A percentile compares a stretch with the other conserved stretches of the same genome.
phyloP scores from a whole-genome alignment of 2,888 invertebrate species.

The Stenolophus ochropezus region DNA sequence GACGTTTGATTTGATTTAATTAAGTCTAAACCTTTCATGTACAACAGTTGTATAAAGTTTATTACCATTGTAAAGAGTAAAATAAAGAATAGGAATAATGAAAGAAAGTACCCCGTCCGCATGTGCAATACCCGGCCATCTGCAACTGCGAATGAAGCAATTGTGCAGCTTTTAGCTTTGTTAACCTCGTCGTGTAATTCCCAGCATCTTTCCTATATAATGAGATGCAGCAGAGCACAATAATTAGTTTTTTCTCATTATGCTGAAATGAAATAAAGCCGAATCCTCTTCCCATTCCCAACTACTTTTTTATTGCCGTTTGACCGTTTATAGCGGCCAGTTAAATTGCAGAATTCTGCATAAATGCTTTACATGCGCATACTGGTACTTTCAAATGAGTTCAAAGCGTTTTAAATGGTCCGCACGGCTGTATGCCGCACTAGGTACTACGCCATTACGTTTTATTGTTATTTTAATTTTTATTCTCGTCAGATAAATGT shows the following conservation, averaged over 20 bases:
- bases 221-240: slow-evolving; percentile 32
- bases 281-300: neutral
- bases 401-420: neutral
- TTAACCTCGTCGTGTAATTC: neutral
- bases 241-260: slow-evolving; percentile 37
- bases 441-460: neutral
- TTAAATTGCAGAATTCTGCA: slow-evolving; percentile 17
- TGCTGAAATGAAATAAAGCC: slow-evolving; percentile 21
- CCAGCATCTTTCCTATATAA: slow-evolving; percentile 6
- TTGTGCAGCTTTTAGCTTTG: neutral
- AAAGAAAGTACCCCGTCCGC: neutral
- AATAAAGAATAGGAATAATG: neutral
- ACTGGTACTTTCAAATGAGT: neutral
- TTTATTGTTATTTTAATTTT: neutral
- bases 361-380: slow-evolving; percentile 11
- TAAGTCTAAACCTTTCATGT: neutral
- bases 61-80: neutral
- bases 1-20: too few species aligned
- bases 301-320: slow-evolving; percentile 22
- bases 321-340: slow-evolving; percentile 8
- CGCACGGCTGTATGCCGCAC: neutral
- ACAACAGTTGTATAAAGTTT: neutral
- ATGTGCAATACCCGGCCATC: neutral
- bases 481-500: neutral
- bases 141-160: neutral